Conservation (phyloP, 2,797 vertebrate species). For the Onychomys torridus region DNA sequence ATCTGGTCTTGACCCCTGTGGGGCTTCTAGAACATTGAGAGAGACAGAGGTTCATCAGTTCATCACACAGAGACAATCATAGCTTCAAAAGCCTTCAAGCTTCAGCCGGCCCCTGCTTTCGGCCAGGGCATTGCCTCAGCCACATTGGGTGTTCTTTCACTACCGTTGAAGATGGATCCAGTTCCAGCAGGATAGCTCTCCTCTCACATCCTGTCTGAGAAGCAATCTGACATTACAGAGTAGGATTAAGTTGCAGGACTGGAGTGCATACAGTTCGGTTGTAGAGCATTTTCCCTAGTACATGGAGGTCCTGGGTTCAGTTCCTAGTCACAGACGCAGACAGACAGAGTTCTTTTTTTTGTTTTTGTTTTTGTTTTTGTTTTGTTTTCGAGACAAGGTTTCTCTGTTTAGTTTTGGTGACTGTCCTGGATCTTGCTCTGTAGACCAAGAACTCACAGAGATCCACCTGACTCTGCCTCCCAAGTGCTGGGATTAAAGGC, state of each 20-base stretch:
- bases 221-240: neutral
- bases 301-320: neutral
- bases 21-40: neutral
- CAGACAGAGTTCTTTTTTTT: neutral
- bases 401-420: too few species aligned
- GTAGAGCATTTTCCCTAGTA: neutral
- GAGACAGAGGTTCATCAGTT: neutral
- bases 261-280: neutral
- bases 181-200: neutral
- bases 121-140: neutral
- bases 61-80: neutral
- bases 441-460: too few species aligned
- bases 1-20: neutral
- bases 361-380: too few species aligned
- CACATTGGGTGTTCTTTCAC: neutral
- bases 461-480: too few species aligned
- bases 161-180: neutral
- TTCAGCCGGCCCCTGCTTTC: neutral
- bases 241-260: neutral
- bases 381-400: too few species aligned
- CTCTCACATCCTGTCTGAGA: neutral
- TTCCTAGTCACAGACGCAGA: neutral
- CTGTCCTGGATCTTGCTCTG: too few species aligned
- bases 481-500: too few species aligned
- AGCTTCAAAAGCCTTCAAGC: neutral